Percentiles rank a stretch among this genome's conserved stretches.
These are phyloP conservation scores for Pitangus sulphuratus DNA, from an alignment of 2,797 vertebrate species.

Conservation along the genomic window DNA sequence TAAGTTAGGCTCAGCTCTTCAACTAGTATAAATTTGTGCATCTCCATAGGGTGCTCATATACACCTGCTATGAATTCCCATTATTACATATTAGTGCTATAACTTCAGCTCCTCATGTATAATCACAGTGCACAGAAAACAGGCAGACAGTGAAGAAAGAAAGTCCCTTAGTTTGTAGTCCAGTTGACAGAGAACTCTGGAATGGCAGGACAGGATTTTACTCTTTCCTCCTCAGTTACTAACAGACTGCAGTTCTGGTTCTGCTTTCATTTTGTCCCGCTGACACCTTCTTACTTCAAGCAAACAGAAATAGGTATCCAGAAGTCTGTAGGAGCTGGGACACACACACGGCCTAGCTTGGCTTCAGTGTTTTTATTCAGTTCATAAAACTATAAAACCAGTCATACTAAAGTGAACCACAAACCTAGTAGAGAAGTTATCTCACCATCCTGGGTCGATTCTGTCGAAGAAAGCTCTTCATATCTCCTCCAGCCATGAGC, in stretches of 20 bases:
- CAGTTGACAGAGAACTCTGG: not conserved
- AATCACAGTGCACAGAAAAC: not conserved
- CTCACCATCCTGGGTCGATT: conserved; percentile 87
- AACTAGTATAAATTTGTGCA: not conserved
- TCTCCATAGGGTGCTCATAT: not conserved
- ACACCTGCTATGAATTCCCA: not conserved
- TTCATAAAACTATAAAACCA: not conserved
- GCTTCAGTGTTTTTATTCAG: not conserved
- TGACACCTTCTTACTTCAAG: not conserved
- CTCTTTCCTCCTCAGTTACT: not conserved
- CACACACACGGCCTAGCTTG: not conserved
- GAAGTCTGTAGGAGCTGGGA: not conserved
- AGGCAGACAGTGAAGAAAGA: not conserved
- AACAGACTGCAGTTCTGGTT: not conserved
- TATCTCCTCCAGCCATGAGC: conserved; percentile 93
- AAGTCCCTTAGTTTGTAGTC: not conserved
- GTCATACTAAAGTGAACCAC: not conserved
- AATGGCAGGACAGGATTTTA: not conserved
- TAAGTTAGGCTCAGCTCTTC: not conserved
- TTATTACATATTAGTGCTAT: not conserved
- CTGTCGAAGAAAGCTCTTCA: conserved; percentile 92
- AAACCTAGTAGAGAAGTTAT: not conserved
- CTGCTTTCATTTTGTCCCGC: not conserved
- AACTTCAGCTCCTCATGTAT: not conserved
- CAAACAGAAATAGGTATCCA: not conserved